Conservation (phyloP, 23 tunicate species). For the Halocynthia aurantium region DNA sequence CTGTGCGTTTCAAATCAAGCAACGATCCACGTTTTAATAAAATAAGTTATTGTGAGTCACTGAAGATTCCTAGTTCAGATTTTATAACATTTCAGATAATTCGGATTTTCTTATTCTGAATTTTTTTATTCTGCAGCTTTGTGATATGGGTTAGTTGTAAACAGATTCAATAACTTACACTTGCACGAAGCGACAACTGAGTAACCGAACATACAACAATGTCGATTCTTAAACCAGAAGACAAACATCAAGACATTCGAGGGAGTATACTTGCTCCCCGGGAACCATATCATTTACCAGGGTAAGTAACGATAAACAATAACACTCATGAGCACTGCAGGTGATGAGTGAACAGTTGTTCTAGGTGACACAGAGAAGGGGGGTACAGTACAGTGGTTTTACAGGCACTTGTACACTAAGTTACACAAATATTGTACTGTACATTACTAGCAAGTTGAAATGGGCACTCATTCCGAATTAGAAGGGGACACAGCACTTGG, state of each 20-base stretch:
- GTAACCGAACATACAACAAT: conserved; percentile 7
- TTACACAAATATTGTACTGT: no score
- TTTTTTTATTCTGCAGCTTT: background rate
- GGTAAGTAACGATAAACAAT: conserved; percentile 55
- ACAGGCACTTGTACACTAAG: no score
- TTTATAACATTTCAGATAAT: no score
- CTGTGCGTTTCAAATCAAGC: no score
- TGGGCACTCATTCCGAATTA: background rate
- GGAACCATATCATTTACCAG: conserved; percentile 89
- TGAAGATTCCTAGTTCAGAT: no score
- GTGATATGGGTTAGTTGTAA: background rate
- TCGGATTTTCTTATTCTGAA: background rate
- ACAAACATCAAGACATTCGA: conserved; percentile 52
- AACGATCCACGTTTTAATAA: no score
- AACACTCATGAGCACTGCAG: no score
- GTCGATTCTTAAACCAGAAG: conserved; percentile 71
- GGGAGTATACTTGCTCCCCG: conserved; percentile 60
- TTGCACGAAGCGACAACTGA: background rate
- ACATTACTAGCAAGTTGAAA: no score
- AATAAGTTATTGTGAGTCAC: no score
- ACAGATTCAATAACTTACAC: background rate
- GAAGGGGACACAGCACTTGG: no score
- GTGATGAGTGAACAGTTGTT: background rate
- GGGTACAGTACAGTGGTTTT: background rate
- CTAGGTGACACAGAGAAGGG: background rate